Evolutionary conservation across 2,888 invertebrate species (phyloP).

Genomic region (Pristionchus exspectatus): DNA sequence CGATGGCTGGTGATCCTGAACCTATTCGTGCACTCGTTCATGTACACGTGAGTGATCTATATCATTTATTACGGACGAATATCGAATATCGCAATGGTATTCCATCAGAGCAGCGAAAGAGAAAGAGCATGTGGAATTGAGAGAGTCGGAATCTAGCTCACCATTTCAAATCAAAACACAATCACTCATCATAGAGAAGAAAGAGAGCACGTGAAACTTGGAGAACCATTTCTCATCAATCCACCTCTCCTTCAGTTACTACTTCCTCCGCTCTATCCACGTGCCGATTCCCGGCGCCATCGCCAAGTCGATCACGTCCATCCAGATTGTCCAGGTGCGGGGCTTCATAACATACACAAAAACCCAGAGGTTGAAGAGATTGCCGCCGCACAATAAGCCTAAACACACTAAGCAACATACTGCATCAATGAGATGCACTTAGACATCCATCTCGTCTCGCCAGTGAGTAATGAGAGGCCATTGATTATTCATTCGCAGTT

Average conservation of each 20-base stretch:
- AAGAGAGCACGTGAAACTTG: not conserved
- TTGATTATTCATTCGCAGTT: constrained; percentile 60
- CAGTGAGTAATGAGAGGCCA: too few species aligned
- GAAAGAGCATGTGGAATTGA: too few species aligned
- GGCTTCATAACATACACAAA: too few species aligned
- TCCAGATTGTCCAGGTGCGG: constrained; percentile 71
- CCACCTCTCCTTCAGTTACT: constrained; percentile 66
- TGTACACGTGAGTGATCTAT: constrained; percentile 66
- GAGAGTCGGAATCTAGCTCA: too few species aligned
- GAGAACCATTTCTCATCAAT: not conserved
- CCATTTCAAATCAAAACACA: not conserved
- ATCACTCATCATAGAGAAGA: not conserved
- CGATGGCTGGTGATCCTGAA: constrained; percentile 77
- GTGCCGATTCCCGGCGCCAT: constrained; percentile 75
- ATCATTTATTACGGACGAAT: too few species aligned
- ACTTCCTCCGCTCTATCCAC: constrained; percentile 76
- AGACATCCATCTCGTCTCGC: not conserved
- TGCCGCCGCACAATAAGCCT: too few species aligned
- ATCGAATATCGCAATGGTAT: too few species aligned
- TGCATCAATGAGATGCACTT: not conserved
- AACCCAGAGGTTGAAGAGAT: too few species aligned
- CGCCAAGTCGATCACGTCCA: constrained; percentile 72
- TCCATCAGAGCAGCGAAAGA: too few species aligned
- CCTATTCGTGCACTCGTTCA: constrained; percentile 72
- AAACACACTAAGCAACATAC: not conserved